These are phyloP conservation scores for Bombylius major DNA, from an alignment of 2,888 invertebrate genomes.

Conservation along the genomic window DNA sequence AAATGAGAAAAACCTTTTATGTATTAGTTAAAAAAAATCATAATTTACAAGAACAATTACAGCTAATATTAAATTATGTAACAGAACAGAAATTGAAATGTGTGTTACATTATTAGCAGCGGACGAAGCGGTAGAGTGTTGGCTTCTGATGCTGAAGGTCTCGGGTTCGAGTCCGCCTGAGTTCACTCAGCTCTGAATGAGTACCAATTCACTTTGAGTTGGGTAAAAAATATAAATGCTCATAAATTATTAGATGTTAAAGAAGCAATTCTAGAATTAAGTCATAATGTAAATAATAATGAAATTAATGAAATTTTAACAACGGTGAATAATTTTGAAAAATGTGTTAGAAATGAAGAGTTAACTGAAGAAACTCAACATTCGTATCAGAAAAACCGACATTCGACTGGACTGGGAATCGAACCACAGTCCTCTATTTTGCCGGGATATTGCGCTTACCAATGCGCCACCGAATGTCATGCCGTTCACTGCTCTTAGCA, in stretches of 20 bases:
- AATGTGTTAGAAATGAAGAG: conserved; percentile 13
- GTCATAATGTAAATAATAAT: conserved; percentile 28
- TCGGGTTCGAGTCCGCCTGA: too few relatives aligned
- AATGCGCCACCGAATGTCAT: conserved; percentile 23
- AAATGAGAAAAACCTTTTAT: conserved; percentile 4
- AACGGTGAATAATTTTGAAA: conserved; percentile 22
- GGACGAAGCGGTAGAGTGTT: conserved; percentile 53
- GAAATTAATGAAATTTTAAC: conserved; percentile 20
- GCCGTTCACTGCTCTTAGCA: too few relatives aligned
- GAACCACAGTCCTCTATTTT: too few relatives aligned
- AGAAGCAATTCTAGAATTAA: conserved; percentile 44
- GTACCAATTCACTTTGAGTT: too few relatives aligned
- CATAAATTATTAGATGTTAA: conserved; percentile 46
- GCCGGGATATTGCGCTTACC: too few relatives aligned
- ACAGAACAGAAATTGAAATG: conserved; percentile 56
- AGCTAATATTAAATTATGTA: conserved; percentile 52
- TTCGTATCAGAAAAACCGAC: too few relatives aligned
- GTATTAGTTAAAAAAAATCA: conserved; percentile 45
- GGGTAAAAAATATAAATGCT: too few relatives aligned
- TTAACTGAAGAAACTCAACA: conserved; percentile 2
- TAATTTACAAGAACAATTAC: conserved; percentile 52
- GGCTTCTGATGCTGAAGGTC: too few relatives aligned
- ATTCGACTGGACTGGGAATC: conserved; percentile 16
- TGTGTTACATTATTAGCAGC: conserved; percentile 53
- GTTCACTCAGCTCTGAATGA: too few relatives aligned